Evolutionary conservation across 2,888 invertebrate genomes (phyloP), one percentile per base, ranked within the genome.

Genomic region (Drosophila emarginata): DNA sequence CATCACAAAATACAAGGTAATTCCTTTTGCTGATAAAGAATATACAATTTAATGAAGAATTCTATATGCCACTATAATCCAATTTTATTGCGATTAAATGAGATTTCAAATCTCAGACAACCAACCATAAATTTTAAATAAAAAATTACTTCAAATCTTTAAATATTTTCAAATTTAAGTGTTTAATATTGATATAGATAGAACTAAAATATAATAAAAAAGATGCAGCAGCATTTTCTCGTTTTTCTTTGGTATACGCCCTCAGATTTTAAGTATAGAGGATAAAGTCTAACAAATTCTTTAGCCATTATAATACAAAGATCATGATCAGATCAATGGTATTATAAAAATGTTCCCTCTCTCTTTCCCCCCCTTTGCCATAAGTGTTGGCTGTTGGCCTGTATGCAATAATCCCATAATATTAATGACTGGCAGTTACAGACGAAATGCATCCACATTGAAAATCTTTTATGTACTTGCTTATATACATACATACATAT

Each of bases 351-450:
- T 23, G 6, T 45, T 61, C 21, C 77, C 64, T 45, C 1, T 9
- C 9, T 14, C 45, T 11, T 1, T 11, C 18, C 45, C n/a, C n/a
- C n/a, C n/a, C n/a, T n/a, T 2, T 18, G 7, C 11, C 12, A 32
- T 32, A 32, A 32, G 32, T 32, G 32, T 32, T 32, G 32, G 32
- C 9, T 32, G 32, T 7, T n/a, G n/a, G n/a, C n/a, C 36, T 50
- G 57, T 71, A 67, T 71, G 51, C 61, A 26, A 61, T 73, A 80
- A 86, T 80, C 80, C 71, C 52, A 54, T 60, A 64, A 80, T 70
- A 86, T 83, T 67, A 72, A 83, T 83, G 76, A 76, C 70, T 45
- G 59, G 50, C 74, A 67, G 57, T 64, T 64, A 56, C 58, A 56
- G 62, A 57, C 11, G 45, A 67, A 54, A 37, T 28, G 40, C 39